A percentile compares a stretch with the other conserved stretches of the same genome.
These are phyloP conservation scores for Podarcis lilfordi DNA, from an alignment of 2,797 vertebrate species.

Conservation along the genomic window DNA sequence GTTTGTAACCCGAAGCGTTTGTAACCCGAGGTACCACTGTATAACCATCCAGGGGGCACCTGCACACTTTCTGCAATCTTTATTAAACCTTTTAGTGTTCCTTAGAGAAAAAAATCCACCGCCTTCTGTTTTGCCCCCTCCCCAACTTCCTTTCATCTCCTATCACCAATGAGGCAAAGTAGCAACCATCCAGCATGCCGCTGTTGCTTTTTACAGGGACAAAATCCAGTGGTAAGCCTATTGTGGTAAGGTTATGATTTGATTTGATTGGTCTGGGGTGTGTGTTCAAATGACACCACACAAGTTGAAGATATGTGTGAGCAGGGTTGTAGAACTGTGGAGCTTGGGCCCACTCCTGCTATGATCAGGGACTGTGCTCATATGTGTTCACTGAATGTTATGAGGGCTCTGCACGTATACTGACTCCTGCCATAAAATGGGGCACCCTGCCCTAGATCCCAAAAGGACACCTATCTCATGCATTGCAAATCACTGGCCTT, in stretches of 20 bases:
- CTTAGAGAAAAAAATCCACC: neutral
- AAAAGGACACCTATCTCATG: neutral
- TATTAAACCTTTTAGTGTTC: constrained; percentile 3
- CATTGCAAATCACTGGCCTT: neutral
- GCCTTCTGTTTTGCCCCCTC: neutral
- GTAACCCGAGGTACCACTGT: no score
- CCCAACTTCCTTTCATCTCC: neutral
- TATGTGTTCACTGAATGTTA: neutral
- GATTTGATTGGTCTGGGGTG: neutral
- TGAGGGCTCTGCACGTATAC: neutral
- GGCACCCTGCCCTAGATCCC: neutral
- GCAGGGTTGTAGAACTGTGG: neutral
- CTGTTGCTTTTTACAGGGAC: neutral
- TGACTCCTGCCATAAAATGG: neutral
- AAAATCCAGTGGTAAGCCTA: neutral
- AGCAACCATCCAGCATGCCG: neutral
- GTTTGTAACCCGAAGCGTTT: no score
- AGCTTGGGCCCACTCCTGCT: neutral
- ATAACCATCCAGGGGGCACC: neutral
- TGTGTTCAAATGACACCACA: neutral
- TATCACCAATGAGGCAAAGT: neutral
- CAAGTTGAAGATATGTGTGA: no score
- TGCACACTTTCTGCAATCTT: constrained; percentile 27
- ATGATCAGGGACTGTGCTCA: neutral
- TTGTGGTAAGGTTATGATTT: neutral